A percentile compares a stretch with the other conserved stretches of the same genome.
phyloP scores from a whole-genome alignment of 1,140 invertebrate genomes.

The Trypoxylus dichotomus region DNA sequence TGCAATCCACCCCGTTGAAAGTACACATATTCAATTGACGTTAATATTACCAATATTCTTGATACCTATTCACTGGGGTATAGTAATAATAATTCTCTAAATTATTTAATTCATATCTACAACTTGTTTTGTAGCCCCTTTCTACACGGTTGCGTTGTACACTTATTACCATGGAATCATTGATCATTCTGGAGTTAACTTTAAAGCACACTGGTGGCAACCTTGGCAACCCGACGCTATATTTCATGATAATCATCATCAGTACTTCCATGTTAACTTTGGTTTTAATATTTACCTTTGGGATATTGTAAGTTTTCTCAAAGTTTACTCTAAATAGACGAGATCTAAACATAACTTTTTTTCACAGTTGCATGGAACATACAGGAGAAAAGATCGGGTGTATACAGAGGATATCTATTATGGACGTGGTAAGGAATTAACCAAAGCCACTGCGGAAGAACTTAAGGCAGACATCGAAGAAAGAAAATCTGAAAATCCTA shows the following conservation, averaged over 20 bases:
- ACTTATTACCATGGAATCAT: slow-evolving; percentile 76
- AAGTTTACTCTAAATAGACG: background rate
- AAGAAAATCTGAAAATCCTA: slow-evolving; percentile 57
- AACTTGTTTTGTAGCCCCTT: slow-evolving; percentile 58
- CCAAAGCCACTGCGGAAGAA: slow-evolving; percentile 55
- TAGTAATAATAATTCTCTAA: slow-evolving; percentile 38
- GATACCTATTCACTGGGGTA: slow-evolving; percentile 66
- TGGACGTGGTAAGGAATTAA: slow-evolving; percentile 59
- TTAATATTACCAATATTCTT: slow-evolving; percentile 60
- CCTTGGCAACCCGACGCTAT: slow-evolving; percentile 75
- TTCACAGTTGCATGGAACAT: slow-evolving; percentile 69
- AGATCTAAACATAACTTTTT: slow-evolving; percentile 29
- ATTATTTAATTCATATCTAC: background rate
- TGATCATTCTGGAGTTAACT: slow-evolving; percentile 75
- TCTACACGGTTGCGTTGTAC: slow-evolving; percentile 62
- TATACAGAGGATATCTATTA: slow-evolving; percentile 71
- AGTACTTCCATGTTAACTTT: slow-evolving; percentile 78
- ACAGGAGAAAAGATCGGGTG: slow-evolving; percentile 62
- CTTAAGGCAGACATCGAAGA: slow-evolving; percentile 55
- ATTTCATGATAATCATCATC: slow-evolving; percentile 78
- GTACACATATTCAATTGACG: slow-evolving; percentile 63
- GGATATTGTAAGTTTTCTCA: slow-evolving; percentile 61
- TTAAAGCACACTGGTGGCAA: slow-evolving; percentile 74
- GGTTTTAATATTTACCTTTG: slow-evolving; percentile 70
- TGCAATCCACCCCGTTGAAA: slow-evolving; percentile 72